A percentile compares a stretch with the other conserved stretches of the same genome.
Conservation (phyloP, 2,797 vertebrate species). For the Distichodus sexfasciatus region DNA sequence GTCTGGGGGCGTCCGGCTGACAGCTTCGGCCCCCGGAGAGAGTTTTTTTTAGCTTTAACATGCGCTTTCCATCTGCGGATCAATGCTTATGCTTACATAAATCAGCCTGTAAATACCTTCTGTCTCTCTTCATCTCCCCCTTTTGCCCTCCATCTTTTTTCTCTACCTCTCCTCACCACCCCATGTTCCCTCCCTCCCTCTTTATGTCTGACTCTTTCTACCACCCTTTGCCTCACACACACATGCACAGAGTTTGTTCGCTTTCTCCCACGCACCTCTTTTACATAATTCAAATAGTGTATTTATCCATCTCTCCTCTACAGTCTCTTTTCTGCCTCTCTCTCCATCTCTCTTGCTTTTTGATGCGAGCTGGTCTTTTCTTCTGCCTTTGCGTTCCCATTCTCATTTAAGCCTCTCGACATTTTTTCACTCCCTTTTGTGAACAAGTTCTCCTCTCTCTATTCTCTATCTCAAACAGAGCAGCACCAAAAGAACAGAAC, state of each 20-base stretch:
- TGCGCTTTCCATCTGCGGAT: too few relatives aligned
- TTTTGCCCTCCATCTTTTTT: constrained; percentile 1
- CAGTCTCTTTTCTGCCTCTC: constrained; percentile 44
- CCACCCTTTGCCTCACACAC: constrained; percentile 32
- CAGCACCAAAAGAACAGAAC: not conserved
- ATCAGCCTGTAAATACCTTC: constrained; percentile 41
- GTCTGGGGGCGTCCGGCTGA: constrained; percentile 5
- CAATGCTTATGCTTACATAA: constrained; percentile 29
- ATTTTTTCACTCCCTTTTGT: constrained; percentile 15
- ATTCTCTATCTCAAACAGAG: not conserved
- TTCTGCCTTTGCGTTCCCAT: constrained; percentile 40
- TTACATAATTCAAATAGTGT: constrained; percentile 74
- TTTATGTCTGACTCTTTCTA: constrained; percentile 29
- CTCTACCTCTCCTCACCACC: not conserved
- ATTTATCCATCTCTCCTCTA: constrained; percentile 65
- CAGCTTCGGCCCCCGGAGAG: not conserved
- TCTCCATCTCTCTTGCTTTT: not conserved
- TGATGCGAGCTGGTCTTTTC: constrained; percentile 25
- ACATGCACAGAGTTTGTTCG: constrained; percentile 44
- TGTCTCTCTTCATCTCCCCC: constrained; percentile 9
- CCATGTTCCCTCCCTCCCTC: constrained; percentile 19
- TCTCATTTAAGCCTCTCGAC: constrained; percentile 30
- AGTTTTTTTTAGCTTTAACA: constrained; percentile 41
- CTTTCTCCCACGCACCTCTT: constrained; percentile 58
- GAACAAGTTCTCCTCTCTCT: not conserved